phyloP scores from a whole-genome alignment of 2,113 vertebrate genomes.

The Rallus limicola region DNA sequence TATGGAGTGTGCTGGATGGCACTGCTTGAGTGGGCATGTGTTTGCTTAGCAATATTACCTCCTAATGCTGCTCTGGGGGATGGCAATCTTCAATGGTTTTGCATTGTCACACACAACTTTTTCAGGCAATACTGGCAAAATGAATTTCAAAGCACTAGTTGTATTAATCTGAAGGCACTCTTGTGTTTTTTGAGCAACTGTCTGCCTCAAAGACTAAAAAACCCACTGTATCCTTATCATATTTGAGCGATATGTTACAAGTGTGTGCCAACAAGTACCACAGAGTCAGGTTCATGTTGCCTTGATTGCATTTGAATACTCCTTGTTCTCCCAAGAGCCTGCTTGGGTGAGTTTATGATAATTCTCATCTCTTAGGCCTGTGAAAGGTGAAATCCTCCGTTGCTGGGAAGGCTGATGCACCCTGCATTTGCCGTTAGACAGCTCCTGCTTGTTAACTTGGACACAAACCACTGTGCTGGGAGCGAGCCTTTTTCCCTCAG shows the following conservation, averaged over 20 bases:
- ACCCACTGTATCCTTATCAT: background rate
- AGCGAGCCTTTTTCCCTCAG: background rate
- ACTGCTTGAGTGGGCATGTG: background rate
- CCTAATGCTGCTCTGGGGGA: background rate
- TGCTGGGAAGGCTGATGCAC: background rate
- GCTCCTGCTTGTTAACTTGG: background rate
- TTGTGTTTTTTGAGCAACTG: background rate
- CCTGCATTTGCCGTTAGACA: background rate
- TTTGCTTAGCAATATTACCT: background rate
- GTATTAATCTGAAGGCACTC: background rate
- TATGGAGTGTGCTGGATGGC: conserved; percentile 32
- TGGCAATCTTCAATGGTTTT: background rate
- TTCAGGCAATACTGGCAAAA: background rate
- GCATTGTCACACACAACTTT: background rate
- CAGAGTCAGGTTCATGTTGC: background rate
- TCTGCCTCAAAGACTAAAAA: background rate
- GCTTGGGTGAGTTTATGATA: background rate
- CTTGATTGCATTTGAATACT: conserved; percentile 46
- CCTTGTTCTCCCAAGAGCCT: conserved; percentile 11
- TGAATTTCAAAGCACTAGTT: background rate
- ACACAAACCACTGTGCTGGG: background rate
- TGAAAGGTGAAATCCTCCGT: background rate
- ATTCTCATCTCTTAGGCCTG: background rate
- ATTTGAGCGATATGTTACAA: background rate
- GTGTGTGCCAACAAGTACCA: background rate